Percentiles rank a stretch among this genome's conserved stretches.
phyloP scores from a whole-genome alignment of 2,797 vertebrate species.

The Rhinogobio ventralis region DNA sequence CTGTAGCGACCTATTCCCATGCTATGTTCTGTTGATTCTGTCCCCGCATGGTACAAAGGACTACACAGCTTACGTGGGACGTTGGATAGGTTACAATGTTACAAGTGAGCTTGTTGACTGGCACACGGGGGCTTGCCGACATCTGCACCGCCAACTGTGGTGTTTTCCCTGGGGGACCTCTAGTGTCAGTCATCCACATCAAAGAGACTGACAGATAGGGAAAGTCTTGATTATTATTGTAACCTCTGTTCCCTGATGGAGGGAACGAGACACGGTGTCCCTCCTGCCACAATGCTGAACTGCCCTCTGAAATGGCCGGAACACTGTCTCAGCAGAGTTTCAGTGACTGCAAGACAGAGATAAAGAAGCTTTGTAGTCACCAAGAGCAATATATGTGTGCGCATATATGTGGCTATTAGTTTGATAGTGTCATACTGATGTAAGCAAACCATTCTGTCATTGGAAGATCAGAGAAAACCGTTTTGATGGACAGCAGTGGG shows the following conservation, averaged over 20 bases:
- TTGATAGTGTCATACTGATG: not conserved
- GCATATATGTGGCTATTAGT: not conserved
- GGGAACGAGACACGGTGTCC: not conserved
- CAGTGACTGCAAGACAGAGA: not conserved
- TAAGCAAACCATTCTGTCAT: slow-evolving; percentile 8
- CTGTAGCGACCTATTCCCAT: not conserved
- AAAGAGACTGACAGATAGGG: not conserved
- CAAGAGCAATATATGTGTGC: not conserved
- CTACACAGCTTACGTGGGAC: not conserved
- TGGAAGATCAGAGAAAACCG: not conserved
- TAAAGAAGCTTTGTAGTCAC: not conserved
- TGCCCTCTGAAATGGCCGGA: not conserved
- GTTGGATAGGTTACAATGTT: not conserved
- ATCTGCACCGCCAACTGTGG: not conserved
- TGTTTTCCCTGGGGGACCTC: not conserved
- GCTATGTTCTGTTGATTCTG: not conserved
- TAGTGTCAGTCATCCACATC: not conserved
- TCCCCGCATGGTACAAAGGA: not conserved
- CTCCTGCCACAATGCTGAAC: not conserved
- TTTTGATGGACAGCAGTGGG: slow-evolving; percentile 12
- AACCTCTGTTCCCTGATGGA: not conserved
- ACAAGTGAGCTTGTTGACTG: not conserved
- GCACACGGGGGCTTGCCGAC: fast-evolving
- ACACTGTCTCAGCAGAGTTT: not conserved
- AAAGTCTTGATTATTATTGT: not conserved